Evolutionary conservation across 2,113 vertebrate genomes (phyloP), one percentile per base, ranked within the genome.

Genomic region (Callocephalon fimbriatum): DNA sequence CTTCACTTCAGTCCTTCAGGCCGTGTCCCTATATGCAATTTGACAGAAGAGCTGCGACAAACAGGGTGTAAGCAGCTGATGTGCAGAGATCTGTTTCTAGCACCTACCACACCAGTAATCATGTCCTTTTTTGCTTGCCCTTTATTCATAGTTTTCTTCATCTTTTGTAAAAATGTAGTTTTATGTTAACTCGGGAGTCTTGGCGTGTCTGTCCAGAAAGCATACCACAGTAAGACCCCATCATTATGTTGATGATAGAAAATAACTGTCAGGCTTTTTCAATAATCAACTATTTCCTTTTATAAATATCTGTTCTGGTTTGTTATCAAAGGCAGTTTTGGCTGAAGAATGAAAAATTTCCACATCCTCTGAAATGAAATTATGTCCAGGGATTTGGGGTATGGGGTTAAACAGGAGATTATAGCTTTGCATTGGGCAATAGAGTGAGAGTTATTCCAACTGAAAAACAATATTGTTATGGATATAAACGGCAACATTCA

Each of bases 221-320:
- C 94, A 80, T 88, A 65, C 85, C 94, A 81, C 86, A 95, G 37
- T 81, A 77, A 90, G 81, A 92, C 68, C 86, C 86, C 72, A 71
- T 95, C 75, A 94, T 96, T 94, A 96, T 86, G 76, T 5, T 86
- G 79, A 90, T 92, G 65, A 92, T 65, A 72, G 94, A 95, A 93
- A 96, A 93, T 95, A 95, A 71, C 83, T 86, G 89, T 80, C 54
- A 76, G 81, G 76, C 20, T 67, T 82, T 65, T 56, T 25, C 72
- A 94, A 29, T 61, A 84, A 86, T 95, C 47, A 61, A 10, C 68
- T 37, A 77, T 86, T 96, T 95, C 70, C 83, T 83, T 93, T 86
- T 73, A 45, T 72, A 88, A 95, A 94, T 92, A 88, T 68, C 56
- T 95, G 20, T 61, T 96, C 84, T 94, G 27, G n/a, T 91, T 94